These are phyloP conservation scores for Chrysolina haemoptera DNA, from an alignment of 2,888 invertebrate species.

Conservation along the genomic window DNA sequence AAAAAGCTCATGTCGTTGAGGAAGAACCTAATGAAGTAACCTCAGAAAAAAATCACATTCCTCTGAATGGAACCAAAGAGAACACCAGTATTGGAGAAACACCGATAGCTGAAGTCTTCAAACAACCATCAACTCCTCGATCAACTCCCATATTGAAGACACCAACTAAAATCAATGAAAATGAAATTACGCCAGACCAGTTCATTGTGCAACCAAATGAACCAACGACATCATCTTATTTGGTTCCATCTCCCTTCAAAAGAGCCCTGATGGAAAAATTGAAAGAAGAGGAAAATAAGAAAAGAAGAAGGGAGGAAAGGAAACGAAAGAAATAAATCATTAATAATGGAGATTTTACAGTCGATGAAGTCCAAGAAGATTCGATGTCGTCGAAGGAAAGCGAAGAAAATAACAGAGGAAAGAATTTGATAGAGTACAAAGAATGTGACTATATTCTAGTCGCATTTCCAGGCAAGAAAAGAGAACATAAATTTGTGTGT, in stretches of 20 bases:
- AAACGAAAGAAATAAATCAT: not conserved
- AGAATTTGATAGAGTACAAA: no score
- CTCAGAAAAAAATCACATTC: not conserved
- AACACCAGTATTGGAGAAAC: not conserved
- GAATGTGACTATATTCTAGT: no score
- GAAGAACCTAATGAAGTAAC: no score
- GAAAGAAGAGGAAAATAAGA: not conserved
- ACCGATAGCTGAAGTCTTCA: not conserved
- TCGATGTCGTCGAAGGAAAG: not conserved
- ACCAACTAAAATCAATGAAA: not conserved
- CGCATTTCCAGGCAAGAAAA: no score
- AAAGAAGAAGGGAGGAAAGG: not conserved
- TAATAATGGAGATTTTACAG: no score
- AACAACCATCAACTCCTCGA: no score
- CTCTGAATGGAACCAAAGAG: not conserved
- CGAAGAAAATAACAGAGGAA: no score
- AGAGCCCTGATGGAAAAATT: not conserved
- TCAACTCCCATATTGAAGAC: not conserved
- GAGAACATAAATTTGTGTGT: not conserved
- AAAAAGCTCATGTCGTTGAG: not conserved
- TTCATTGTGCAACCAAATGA: not conserved
- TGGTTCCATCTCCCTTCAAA: no score
- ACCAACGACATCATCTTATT: not conserved
- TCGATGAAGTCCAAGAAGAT: not conserved
- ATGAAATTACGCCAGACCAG: not conserved